Base-by-base conservation (phyloP, 1,140 invertebrate genomes). In the Hycleus cichorii region DNA sequence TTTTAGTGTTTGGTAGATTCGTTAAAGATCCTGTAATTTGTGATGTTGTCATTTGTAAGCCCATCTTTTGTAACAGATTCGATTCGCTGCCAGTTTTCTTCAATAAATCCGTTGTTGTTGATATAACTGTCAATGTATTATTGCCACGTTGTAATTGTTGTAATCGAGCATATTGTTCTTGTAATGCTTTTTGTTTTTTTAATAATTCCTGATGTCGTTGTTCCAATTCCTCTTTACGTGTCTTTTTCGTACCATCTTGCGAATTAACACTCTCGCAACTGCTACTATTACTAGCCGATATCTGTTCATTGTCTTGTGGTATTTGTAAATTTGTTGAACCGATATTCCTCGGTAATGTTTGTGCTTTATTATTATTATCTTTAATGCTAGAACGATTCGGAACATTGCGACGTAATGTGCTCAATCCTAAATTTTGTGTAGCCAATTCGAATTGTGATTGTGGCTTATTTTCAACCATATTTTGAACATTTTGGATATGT, bases 31-130 rank as follows among this genome's bases (percentile, higher is more conserved):
- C 85, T 2, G 84, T 83, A 43, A 78, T 79, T 10, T 78, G 76
- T 8, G 76, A 78, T 0, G 83, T 75, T 32, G 81, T 79, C 59
- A 88, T 72, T 48, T 83, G 84, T 4, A 89, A 72, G 3, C 88
- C 88, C 81, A 92, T 87, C 69, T 92, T 93, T n/a, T 85, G 84
- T 12, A 92, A 74, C 3, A 94, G 75, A 72, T 93, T 93, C 24
- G 89, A 89, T 70, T 93, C 91, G 64, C 87, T 91, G n/a, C 90
- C 90, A 0, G 89, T 91, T 69, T 92, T 92, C 72, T 93, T 93
- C 4, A 93, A 74, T 52, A 81, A 80, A 43, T 83, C 80, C 10
- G 82, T 79, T 12, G 80, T 76, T 12, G 82, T 80, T 47, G 83
- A 82, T 38, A 78, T 72, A 7, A 78, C 74, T 8, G 78, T 68